Evolutionary conservation across 2,888 invertebrate species (phyloP).

Genomic region (Heterodera filipjevi): DNA sequence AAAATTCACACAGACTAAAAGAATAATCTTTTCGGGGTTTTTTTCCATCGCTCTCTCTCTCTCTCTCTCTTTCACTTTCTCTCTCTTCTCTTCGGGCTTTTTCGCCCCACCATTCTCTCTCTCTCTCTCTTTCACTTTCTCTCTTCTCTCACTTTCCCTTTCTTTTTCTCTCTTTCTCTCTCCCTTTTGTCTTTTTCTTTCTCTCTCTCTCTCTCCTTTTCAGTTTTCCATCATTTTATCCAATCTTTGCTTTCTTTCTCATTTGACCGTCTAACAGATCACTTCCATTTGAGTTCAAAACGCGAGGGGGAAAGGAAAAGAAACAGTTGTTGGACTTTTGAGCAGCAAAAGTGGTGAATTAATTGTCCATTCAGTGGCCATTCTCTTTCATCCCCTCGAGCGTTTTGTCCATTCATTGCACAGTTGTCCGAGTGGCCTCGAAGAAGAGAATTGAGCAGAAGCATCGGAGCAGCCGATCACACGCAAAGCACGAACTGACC

Average conservation of each 20-base stretch:
- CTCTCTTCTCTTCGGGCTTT: not conserved
- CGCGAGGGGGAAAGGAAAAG: not conserved
- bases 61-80: not conserved
- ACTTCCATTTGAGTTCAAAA: not conserved
- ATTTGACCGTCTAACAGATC: not conserved
- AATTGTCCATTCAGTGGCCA: conserved; percentile 17
- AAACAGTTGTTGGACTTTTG: not conserved
- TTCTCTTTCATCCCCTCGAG: not conserved
- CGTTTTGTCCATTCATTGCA: conserved; percentile 1
- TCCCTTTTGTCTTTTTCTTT: not conserved
- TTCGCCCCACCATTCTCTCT: not conserved
- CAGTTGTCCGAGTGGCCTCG: not conserved
- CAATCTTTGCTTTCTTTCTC: not conserved
- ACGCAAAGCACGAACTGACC: conserved; percentile 2
- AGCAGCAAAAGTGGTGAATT: conserved; percentile 5
- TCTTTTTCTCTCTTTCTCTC: not conserved
- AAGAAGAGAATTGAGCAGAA: not conserved
- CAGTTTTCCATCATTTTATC: not conserved
- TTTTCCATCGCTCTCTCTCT: too few species aligned
- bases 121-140: not conserved
- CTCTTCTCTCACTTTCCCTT: not conserved
- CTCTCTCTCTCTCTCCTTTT: not conserved
- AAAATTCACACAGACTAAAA: not conserved
- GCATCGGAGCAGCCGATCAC: conserved; percentile 6
- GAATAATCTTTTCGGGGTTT: not conserved